Conservation (phyloP, 2,888 invertebrate genomes). For the Cantharis nigra region DNA sequence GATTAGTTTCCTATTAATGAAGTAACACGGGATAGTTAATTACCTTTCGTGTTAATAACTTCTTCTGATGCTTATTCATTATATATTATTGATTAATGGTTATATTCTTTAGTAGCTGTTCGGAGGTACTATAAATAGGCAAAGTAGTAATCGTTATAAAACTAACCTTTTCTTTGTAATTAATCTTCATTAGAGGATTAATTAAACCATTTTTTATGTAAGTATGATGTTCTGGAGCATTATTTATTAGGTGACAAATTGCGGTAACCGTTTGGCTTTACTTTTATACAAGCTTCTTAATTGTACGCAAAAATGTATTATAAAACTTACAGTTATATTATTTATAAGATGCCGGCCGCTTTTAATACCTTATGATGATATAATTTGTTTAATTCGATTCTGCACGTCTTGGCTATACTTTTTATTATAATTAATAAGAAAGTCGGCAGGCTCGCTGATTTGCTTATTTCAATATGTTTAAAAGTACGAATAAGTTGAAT, state of each 20-base stretch:
- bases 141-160: background rate
- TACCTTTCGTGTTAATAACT: slow-evolving; percentile 7
- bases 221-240: background rate
- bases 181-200: slow-evolving; percentile 1
- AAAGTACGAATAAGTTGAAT: background rate
- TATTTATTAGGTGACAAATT: background rate
- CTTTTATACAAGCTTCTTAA: background rate
- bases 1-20: background rate
- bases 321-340: background rate
- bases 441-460: background rate
- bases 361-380: background rate
- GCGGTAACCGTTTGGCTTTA: background rate
- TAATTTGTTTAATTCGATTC: background rate
- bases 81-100: slow-evolving; percentile 5
- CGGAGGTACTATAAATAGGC: background rate
- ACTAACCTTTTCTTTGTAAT: background rate
- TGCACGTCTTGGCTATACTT: background rate
- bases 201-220: background rate
- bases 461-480: background rate
- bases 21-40: background rate
- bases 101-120: background rate
- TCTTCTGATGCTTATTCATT: slow-evolving; percentile 14
- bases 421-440: background rate
- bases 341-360: background rate
- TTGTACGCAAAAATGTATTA: background rate